These are phyloP conservation scores for Sebastes variabilis DNA, from an alignment of 2,797 vertebrate species.

Conservation along the genomic window DNA sequence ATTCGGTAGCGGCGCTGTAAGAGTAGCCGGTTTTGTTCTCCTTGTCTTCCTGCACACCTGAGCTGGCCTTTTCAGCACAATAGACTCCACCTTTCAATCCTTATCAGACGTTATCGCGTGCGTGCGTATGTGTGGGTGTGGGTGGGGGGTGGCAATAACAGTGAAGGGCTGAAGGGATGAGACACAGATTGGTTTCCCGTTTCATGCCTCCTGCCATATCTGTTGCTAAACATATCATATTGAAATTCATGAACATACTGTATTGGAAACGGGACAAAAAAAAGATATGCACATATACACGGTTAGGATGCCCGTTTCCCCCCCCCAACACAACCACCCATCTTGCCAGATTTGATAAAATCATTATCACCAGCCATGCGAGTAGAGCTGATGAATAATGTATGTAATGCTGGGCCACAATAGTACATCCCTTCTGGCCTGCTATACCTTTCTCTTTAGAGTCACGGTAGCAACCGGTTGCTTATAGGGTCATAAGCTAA, in stretches of 20 bases:
- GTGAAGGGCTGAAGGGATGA: constrained; percentile 29
- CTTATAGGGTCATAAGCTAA: constrained; percentile 57
- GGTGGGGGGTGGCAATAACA: constrained; percentile 27
- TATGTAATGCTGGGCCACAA: constrained; percentile 66
- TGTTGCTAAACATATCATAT: constrained; percentile 45
- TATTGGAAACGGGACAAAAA: constrained; percentile 42
- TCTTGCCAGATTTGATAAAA: constrained; percentile 76
- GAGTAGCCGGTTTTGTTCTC: background rate
- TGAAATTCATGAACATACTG: constrained; percentile 60
- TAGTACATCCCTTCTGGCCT: constrained; percentile 45
- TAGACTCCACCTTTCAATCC: constrained; percentile 48
- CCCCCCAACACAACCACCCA: constrained; percentile 27
- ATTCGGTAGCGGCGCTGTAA: background rate
- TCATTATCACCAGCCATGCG: constrained; percentile 72
- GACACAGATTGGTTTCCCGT: constrained; percentile 46
- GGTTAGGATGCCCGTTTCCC: constrained; percentile 4
- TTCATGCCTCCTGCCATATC: constrained; percentile 31
- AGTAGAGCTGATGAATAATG: constrained; percentile 76
- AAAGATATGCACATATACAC: constrained; percentile 29
- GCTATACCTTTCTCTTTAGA: constrained; percentile 46
- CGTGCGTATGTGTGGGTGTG: background rate
- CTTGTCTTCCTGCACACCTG: constrained; percentile 41
- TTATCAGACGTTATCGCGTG: constrained; percentile 46
- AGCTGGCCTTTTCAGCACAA: constrained; percentile 51
- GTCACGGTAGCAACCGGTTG: constrained; percentile 45